Conservation (phyloP, 2,797 vertebrate genomes). For the Botia almorhae region DNA sequence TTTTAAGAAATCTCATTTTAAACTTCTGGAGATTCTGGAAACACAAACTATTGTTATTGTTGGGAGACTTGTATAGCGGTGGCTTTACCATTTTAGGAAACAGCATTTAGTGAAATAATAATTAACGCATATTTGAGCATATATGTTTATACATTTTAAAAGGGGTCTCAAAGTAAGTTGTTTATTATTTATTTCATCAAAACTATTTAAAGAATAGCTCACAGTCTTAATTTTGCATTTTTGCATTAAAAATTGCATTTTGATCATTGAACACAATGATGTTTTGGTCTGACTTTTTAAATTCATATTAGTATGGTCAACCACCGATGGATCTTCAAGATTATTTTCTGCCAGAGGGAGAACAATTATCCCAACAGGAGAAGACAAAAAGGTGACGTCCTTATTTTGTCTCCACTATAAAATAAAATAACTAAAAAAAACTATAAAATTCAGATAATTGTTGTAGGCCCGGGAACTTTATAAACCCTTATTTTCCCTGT, state of each 20-base stretch:
- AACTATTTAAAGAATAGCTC: no score
- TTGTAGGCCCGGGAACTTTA: background rate
- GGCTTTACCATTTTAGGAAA: background rate
- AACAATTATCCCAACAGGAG: conserved; percentile 88
- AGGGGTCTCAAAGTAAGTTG: no score
- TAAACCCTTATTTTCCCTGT: background rate
- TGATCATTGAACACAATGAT: background rate
- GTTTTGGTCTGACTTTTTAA: conserved; percentile 12
- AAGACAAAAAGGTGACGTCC: conserved; percentile 85
- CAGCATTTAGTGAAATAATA: background rate
- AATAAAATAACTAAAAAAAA: no score
- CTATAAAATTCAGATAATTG: no score
- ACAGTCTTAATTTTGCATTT: no score
- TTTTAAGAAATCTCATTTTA: no score
- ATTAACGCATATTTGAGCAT: no score
- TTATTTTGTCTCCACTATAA: background rate
- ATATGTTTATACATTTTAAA: no score
- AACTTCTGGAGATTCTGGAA: no score
- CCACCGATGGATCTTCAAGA: conserved; percentile 91
- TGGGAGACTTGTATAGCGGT: background rate
- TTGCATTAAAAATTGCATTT: no score
- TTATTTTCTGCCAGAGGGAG: conserved; percentile 88
- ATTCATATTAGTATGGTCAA: conserved; percentile 84
- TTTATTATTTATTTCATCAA: no score
- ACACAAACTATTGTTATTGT: background rate